A percentile compares a stretch with the other conserved stretches of the same genome.
These are phyloP conservation scores for Zelleria hepariella DNA, from an alignment of 2,888 invertebrate genomes.

Conservation along the genomic window DNA sequence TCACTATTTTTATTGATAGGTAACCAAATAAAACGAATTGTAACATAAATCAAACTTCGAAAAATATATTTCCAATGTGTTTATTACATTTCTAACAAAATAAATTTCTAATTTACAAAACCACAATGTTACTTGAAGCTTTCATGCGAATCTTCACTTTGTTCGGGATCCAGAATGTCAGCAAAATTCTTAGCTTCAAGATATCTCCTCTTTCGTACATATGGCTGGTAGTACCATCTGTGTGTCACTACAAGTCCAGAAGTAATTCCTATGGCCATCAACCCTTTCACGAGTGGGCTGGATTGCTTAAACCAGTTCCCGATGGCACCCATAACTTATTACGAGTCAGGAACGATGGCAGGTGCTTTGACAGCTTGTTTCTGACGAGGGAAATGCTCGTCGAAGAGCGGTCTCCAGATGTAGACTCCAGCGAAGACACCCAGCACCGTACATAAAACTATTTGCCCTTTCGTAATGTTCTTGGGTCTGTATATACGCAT, in stretches of 20 bases:
- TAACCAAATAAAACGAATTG: too few species aligned
- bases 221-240: conserved; percentile 37
- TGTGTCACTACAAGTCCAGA: conserved; percentile 33
- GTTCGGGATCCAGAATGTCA: conserved; percentile 25
- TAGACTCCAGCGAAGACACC: conserved; percentile 63
- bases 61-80: too few species aligned
- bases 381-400: conserved; percentile 30
- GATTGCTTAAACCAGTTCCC: conserved; percentile 32
- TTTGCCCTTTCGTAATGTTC: conserved; percentile 47
- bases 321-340: conserved; percentile 31
- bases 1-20: neutral
- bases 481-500: conserved; percentile 58
- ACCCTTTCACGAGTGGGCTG: conserved; percentile 40
- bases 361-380: conserved; percentile 17
- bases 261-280: conserved; percentile 51
- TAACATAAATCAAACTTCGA: too few species aligned
- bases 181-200: conserved; percentile 50
- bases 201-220: conserved; percentile 28
- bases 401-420: conserved; percentile 64
- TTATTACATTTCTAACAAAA: neutral
- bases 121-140: neutral
- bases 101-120: neutral
- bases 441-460: conserved; percentile 46
- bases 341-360: conserved; percentile 10
- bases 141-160: neutral